Evolutionary conservation across 2,888 invertebrate species (phyloP), one percentile per base, ranked within the genome.

Genomic region (Drosophila parthenogenetica): DNA sequence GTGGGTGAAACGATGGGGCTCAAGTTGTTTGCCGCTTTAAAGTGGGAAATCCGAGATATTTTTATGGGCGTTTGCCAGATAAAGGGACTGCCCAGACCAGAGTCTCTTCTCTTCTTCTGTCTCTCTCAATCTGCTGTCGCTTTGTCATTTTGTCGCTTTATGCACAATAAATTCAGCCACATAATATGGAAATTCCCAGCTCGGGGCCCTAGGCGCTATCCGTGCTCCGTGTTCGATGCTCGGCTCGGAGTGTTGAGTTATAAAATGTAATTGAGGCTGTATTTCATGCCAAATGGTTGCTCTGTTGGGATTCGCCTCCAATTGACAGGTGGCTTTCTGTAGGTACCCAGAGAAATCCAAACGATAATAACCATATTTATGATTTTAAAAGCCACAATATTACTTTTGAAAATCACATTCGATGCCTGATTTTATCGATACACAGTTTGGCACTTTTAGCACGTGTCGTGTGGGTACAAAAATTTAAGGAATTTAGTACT

Each of bases 221-320:
- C 3, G 35, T 35, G 35, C 13, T 35, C 35, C 13, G 35, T 3
- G 13, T 13, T 50, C 48, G 19, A 10, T 37, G 43, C 37, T 29
- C 32, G 29, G 19, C 17, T 22, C 22, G 35, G 40, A 54, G 64
- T 64, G 75, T 77, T 77, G 69, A 75, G 78, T 73, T 73, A 79
- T 79, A 79, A 77, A 79, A 79, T 55, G 79, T 79, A 79, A 79
- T 79, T 79, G 77, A 80, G 77, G 79, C 73, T 79, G 73, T 79
- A 79, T 79, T 73, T 79, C 77, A 79, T 71, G 69, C 77, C 73
- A 79, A 79, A 79, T 79, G 80, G 73, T 45, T 64, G 60, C 59
- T 51, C 46, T 5, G 46, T 45, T 35, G 49, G 35, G 42, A 16
- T 17, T 37, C 60, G 32, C 19, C 50, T 45, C 53, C 63, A 49